Conservation (phyloP, 2,113 vertebrate species). For the Brevimyrus niger region DNA sequence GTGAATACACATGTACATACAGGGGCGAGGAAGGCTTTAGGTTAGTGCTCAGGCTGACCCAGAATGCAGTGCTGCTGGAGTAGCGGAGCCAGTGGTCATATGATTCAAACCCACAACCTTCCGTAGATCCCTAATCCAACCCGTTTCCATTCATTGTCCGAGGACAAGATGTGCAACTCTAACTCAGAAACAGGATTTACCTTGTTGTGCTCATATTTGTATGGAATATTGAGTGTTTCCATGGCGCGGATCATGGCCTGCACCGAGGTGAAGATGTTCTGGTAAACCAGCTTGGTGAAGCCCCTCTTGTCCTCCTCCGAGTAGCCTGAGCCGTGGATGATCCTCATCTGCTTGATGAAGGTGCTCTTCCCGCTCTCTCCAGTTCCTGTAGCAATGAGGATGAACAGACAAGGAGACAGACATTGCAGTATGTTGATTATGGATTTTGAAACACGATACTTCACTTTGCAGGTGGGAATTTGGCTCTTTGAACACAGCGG, state of each 20-base stretch:
- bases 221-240: constrained; percentile 79
- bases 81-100: not conserved
- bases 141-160: not conserved
- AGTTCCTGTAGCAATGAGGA: constrained; percentile 60
- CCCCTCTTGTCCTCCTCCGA: constrained; percentile 77
- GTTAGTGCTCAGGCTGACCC: not conserved
- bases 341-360: constrained; percentile 79
- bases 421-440: not conserved
- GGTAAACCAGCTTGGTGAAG: constrained; percentile 76
- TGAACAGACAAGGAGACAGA: constrained; percentile 2
- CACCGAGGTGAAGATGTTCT: constrained; percentile 81
- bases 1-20: not conserved
- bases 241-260: constrained; percentile 78
- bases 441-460: not conserved
- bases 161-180: not conserved
- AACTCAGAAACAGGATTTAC: constrained; percentile 41
- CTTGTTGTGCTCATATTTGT: constrained; percentile 75
- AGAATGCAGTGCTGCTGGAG: not conserved
- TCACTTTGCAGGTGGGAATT: not conserved
- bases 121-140: not conserved
- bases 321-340: constrained; percentile 77
- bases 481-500: not conserved
- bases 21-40: not conserved
- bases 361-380: constrained; percentile 80
- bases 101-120: not conserved